Evolutionary conservation across 2,888 invertebrate species (phyloP).

Genomic region (Eledona agricola): DNA sequence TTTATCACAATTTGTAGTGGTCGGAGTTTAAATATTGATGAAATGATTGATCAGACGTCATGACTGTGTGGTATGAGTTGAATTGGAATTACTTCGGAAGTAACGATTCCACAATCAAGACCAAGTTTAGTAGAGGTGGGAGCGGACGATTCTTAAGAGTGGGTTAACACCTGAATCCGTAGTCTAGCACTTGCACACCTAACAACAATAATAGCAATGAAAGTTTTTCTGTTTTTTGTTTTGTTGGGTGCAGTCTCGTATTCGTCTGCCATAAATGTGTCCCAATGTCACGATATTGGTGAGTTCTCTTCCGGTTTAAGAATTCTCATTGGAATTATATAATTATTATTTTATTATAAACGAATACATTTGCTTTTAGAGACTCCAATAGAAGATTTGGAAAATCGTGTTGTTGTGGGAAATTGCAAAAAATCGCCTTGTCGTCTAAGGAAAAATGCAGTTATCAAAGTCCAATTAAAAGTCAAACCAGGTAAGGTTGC

Average conservation of each 20-base stretch:
- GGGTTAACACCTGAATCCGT: too few relatives aligned
- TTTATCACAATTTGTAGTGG: too few relatives aligned
- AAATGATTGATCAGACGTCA: too few relatives aligned
- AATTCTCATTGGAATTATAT: neutral
- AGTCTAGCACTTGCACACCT: too few relatives aligned
- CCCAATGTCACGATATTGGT: constrained; percentile 26
- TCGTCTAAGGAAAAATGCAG: constrained; percentile 70
- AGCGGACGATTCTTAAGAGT: too few relatives aligned
- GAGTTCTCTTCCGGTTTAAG: constrained; percentile 8
- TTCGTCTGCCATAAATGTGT: constrained; percentile 15
- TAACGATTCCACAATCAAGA: too few relatives aligned
- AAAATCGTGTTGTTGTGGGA: constrained; percentile 65
- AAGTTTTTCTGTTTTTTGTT: constrained; percentile 1
- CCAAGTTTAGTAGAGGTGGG: too few relatives aligned
- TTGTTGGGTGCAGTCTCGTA: constrained; percentile 14
- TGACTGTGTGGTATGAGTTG: too few relatives aligned
- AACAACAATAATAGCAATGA: constrained; percentile 2
- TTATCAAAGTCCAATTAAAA: constrained; percentile 66
- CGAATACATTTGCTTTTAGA: constrained; percentile 61
- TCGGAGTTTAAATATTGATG: too few relatives aligned
- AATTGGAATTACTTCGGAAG: too few relatives aligned
- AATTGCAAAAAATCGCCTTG: constrained; percentile 74
- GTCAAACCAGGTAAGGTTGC: constrained; percentile 70
- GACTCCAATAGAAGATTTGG: constrained; percentile 58
- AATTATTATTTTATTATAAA: neutral